A percentile compares a stretch with the other conserved stretches of the same genome.
Conservation (phyloP, 2,888 invertebrate species). For the Adelphocoris suturalis region DNA sequence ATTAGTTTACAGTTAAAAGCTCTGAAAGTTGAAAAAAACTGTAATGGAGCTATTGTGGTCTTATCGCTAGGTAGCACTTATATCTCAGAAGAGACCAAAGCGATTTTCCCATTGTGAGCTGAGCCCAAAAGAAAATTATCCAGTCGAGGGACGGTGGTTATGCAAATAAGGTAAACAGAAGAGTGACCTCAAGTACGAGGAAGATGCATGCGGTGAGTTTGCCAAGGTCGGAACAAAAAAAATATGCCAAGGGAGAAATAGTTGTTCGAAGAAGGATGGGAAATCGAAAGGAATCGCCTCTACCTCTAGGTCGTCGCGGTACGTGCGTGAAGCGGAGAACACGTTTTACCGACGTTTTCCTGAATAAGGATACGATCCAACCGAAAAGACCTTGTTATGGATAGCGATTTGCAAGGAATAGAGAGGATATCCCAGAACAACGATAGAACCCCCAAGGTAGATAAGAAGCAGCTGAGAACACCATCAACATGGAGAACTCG, state of each 20-base stretch:
- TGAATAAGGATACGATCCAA: neutral
- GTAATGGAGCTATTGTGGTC: neutral
- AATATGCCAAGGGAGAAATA: slow-evolving; percentile 40
- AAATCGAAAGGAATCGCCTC: slow-evolving; percentile 29
- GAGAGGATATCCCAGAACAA: neutral
- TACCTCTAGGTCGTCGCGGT: neutral
- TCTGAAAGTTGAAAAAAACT: no score
- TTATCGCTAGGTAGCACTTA: neutral
- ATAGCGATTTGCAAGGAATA: neutral
- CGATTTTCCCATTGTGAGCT: neutral
- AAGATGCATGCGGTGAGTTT: slow-evolving; percentile 28
- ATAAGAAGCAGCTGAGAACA: no score
- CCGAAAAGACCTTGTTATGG: neutral
- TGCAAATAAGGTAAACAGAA: slow-evolving; percentile 39
- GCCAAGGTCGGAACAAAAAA: neutral
- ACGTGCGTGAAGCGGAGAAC: slow-evolving; percentile 36
- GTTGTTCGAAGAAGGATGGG: slow-evolving; percentile 12
- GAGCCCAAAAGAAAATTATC: neutral
- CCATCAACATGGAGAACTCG: no score
- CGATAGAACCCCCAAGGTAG: no score
- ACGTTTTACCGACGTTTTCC: slow-evolving; percentile 32
- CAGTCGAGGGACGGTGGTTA: slow-evolving; percentile 5
- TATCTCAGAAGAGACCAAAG: neutral
- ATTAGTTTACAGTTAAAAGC: no score
- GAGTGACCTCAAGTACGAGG: neutral